These are phyloP conservation scores for Polydrusus cervinus DNA, from an alignment of 2,888 invertebrate genomes.

Conservation along the genomic window DNA sequence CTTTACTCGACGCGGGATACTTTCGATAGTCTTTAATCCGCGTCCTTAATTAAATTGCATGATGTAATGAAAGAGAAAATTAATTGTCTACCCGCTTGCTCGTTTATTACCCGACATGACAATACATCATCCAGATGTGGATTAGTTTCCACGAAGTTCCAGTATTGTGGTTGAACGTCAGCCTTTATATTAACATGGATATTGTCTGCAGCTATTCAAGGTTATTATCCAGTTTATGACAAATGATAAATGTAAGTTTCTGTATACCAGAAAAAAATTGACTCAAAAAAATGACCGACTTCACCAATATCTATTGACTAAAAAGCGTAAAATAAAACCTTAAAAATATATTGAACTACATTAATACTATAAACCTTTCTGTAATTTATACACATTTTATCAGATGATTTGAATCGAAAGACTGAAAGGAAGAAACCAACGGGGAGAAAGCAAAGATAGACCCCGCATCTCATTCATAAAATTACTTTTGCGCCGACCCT, in stretches of 20 bases:
- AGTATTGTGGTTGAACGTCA: constrained; percentile 13
- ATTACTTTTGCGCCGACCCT: too few species aligned
- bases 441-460: too few species aligned
- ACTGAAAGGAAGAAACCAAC: too few species aligned
- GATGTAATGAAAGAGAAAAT: constrained; percentile 11
- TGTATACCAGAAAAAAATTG: background rate
- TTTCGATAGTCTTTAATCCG: background rate
- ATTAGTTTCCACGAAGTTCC: constrained; percentile 17
- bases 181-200: constrained; percentile 15
- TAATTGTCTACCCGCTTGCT: constrained; percentile 16
- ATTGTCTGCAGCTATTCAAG: constrained; percentile 13
- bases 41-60: constrained; percentile 12
- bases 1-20: background rate
- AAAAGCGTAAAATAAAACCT: too few species aligned
- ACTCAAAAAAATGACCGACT: too few species aligned
- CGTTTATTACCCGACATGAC: constrained; percentile 12
- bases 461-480: too few species aligned
- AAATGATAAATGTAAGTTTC: background rate
- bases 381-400: too few species aligned
- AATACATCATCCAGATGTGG: constrained; percentile 20
- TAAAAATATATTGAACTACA: too few species aligned
- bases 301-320: too few species aligned
- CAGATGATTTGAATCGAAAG: too few species aligned
- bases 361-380: too few species aligned
- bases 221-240: constrained; percentile 4